Base-by-base conservation (phyloP, 2,797 vertebrate species). In the Sylvia borin region DNA sequence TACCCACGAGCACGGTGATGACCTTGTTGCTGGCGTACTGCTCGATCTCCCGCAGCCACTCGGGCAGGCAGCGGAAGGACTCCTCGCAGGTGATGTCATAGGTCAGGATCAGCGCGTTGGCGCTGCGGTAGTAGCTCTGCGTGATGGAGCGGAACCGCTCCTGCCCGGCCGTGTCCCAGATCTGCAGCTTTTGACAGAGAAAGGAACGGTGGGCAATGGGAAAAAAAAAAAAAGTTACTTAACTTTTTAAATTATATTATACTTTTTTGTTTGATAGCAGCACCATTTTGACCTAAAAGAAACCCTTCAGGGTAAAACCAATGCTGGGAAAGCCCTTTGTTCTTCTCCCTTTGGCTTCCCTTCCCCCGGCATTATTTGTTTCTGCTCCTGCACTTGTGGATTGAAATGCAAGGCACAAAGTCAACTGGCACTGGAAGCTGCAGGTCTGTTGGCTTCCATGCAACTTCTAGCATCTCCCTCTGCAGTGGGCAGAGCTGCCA, bases 41-140 rank as follows among this genome's bases (percentile, higher is more conserved):
- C 97, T 99, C 99, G 58, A 99, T 99, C 96, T 99, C 99, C 79
- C 99, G 98, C 96, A 99, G 98, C 99, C 99, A 99, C 97, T 99
- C 99, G 5, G 99, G 99, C 96, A 99, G 99, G 97, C 99, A 99
- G 64, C 99, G 98, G 98, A 99, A 99, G 95, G 99, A 99, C 95
- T 99, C 99, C 96, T 99, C 99, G 68, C 99, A 99, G 95, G 99
- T 99, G 96, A 99, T 99, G 98, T 99, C 99, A 16, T 99, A 99
- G 70, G 99, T 99, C 72, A 99, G 98, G 96, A 99, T 99, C 92
- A 99, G 98, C 38, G 99, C 99, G 11, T 99, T 99, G 95, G 99
- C 99, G 70, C 99, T 99, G 97, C 99, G 99, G 93, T 99, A 99
- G 97, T 99, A 99, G 96, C 99, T 99, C 98, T 99, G 99, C 38